Evolutionary conservation across 2,888 invertebrate genomes (phyloP), one percentile per base, ranked within the genome.

Genomic region (Carabus problematicus): DNA sequence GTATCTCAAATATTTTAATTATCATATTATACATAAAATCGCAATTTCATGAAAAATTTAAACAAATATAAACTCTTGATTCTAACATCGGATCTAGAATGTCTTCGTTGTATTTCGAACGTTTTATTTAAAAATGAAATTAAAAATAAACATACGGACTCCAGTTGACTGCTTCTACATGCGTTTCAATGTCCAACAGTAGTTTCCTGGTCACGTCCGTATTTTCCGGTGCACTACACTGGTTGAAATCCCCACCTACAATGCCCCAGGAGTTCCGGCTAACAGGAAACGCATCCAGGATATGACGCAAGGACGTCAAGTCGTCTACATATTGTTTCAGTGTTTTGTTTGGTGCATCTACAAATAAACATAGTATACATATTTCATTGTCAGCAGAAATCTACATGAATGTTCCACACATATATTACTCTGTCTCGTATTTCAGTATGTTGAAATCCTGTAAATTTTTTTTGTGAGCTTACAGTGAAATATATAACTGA

Each of bases 91-190:
- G 2, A 29, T 29, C 29, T 29, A 29, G 29, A 29, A 29, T 29
- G 29, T 29, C 6, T 29, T 29, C 6, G 29, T 29, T 3, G 29
- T 29, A 29, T 29, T 29, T 29, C 6, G 29, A 29, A 29, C 2
- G 29, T 6, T 29, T 2, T 29, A 29, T 29, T 29, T 29, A 29
- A 47, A 47, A 11, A 47, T 11, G 16, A 9, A 12, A 11, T 43
- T 45, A 61, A 49, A 52, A 29, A 63, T 16, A 63, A 39, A 85
- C 87, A 86, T 81, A 93, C 93, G 91, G 90, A 78, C 91, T 89
- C 84, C 92, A 87, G 54, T 92, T 85, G 55, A 91, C 83, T 1
- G 90, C 90, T 29, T 89, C 85, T 76, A 90, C 84, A 73, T 87
- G 81, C 71, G 86, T 83, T 71, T 84, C 84, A 0, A 89, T 85